Base-by-base conservation (phyloP, 92 coral and sea anemone genomes). In the Parazoanthus darwini region DNA sequence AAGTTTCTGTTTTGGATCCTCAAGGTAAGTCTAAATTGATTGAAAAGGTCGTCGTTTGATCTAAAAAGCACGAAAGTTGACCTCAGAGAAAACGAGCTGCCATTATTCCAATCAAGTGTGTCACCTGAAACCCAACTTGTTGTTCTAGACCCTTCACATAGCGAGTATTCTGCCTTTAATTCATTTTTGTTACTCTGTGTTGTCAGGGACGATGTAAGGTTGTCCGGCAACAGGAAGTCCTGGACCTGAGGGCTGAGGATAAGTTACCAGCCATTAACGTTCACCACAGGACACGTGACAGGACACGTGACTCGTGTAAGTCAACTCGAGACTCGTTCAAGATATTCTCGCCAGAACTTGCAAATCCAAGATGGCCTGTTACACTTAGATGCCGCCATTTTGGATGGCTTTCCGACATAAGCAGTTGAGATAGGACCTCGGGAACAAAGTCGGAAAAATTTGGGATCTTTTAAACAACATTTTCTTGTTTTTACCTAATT, bases 171-270 rank as follows among this genome's bases (percentile, higher is more conserved):
- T 70, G 77, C 35, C 7, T 38, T 44, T 38, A 26, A 43, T 33
- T 3, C 65, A 2, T 66, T 22, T n/a, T 10, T 26, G 23, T 72
- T 20, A 37, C 25, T 43, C 29, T 48, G 70, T 46, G 37, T 79
- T 20, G 80, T 66, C 81, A 95, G 98, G 96, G 98, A 66, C 94
- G 96, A 5, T 95, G 98, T 90, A 95, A 95, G 79, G 98, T 95
- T 44, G 96, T 86, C 20, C 88, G 98, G 48, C 88, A 89, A 39
- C 98, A 95, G 81, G 98, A 95, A 48, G 96, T 95, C n/a, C 86
- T 92, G 1, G 98, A 95, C 70, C 85, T 95, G 86, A 90, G 89
- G 77, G 81, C 82, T 86, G 87, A 93, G 26, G 85, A 94, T 22
- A 95, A 95, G 85, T 89, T 95, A 66, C 98, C 98, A 66, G 89